phyloP scores from a whole-genome alignment of 2,113 vertebrate genomes.

The Cheilinus undulatus region DNA sequence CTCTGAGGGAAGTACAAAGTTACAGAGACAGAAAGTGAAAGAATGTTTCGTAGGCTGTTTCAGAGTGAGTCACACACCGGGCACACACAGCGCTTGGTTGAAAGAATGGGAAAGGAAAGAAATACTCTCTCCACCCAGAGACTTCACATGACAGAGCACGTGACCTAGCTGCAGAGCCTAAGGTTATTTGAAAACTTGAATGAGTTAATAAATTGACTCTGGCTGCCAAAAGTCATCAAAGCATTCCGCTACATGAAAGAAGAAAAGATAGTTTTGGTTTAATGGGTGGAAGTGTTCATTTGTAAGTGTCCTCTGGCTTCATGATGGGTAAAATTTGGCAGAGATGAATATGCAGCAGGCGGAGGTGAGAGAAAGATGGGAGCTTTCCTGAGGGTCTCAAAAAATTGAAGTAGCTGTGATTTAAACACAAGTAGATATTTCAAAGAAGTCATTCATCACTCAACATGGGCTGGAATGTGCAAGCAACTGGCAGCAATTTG shows the following conservation, averaged over 20 bases:
- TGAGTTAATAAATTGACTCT: slow-evolving; percentile 27
- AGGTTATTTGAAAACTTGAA: slow-evolving; percentile 21
- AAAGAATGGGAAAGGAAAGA: slow-evolving; percentile 13
- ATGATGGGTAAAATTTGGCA: neutral
- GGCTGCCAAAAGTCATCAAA: slow-evolving; percentile 24
- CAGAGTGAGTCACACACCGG: neutral
- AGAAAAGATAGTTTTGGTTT: neutral
- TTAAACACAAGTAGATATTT: neutral
- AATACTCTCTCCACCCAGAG: slow-evolving; percentile 13
- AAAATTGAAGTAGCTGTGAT: neutral
- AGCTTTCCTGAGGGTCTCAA: neutral
- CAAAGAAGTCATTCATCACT: neutral
- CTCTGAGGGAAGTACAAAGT: neutral
- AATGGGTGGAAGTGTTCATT: neutral
- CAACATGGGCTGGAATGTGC: neutral
- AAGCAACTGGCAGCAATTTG: neutral
- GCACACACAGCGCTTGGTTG: slow-evolving; percentile 8
- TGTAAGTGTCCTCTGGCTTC: neutral
- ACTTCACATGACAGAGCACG: slow-evolving; percentile 52
- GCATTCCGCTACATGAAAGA: neutral
- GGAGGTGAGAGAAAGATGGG: neutral
- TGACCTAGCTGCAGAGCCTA: slow-evolving; percentile 31
- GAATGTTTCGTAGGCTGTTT: neutral
- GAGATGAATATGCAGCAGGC: neutral
- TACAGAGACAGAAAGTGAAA: slow-evolving; percentile 9